Percentiles rank a stretch among this genome's conserved stretches.
phyloP scores from a whole-genome alignment of 2,888 invertebrate genomes.

The Troides helena region DNA sequence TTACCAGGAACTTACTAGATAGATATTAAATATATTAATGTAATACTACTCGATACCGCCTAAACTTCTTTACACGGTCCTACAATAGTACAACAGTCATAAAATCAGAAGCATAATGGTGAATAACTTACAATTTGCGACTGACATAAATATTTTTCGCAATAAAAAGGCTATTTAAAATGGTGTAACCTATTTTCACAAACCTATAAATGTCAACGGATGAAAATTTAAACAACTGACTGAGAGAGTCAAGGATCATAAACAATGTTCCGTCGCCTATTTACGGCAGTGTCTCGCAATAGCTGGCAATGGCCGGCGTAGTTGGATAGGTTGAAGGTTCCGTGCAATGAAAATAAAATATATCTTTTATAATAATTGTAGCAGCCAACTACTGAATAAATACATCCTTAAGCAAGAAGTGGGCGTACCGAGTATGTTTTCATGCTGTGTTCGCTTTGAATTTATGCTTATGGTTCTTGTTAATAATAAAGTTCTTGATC shows the following conservation, averaged over 20 bases:
- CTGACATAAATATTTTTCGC: conserved; percentile 43
- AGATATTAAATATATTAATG: background rate
- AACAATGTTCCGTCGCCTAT: conserved; percentile 37
- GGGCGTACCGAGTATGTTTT: conserved; percentile 28
- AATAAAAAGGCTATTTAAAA: conserved; percentile 47
- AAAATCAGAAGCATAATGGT: conserved; percentile 61
- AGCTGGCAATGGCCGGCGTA: conserved; percentile 23
- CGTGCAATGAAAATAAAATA: conserved; percentile 31
- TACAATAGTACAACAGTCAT: background rate
- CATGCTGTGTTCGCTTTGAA: conserved; percentile 26
- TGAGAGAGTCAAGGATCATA: conserved; percentile 37
- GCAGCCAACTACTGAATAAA: conserved; percentile 31
- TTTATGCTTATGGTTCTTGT: conserved; percentile 26
- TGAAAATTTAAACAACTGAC: conserved; percentile 53
- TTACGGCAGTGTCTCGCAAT: conserved; percentile 26
- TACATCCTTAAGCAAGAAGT: conserved; percentile 28
- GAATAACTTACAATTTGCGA: conserved; percentile 68
- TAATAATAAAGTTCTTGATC: conserved; percentile 22
- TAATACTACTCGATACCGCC: background rate
- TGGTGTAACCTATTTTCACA: conserved; percentile 44
- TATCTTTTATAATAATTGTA: conserved; percentile 31
- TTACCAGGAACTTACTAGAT: no score
- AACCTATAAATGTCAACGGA: conserved; percentile 47
- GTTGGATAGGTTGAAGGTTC: conserved; percentile 24
- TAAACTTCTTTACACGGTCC: background rate